These are phyloP conservation scores for Caranx ignobilis DNA, from an alignment of 2,113 vertebrate species.

Conservation along the genomic window DNA sequence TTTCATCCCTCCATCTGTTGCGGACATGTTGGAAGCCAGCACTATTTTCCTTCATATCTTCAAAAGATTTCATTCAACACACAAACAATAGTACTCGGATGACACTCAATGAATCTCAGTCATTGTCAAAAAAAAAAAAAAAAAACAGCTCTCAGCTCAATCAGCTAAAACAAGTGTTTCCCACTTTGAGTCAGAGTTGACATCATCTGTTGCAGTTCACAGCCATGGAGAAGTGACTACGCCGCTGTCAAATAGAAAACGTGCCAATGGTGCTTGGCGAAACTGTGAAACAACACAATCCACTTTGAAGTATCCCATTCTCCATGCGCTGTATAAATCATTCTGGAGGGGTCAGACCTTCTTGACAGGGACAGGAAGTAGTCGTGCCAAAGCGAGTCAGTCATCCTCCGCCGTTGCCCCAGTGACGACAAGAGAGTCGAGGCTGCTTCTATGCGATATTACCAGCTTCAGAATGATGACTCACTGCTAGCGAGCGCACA, in stretches of 20 bases:
- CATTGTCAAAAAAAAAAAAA: neutral
- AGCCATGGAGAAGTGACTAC: conserved; percentile 24
- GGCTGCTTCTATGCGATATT: conserved; percentile 57
- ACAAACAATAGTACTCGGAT: neutral
- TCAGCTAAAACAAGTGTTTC: conserved; percentile 10
- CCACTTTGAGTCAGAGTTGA: conserved; percentile 6
- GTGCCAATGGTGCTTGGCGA: conserved; percentile 8
- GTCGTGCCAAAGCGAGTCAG: conserved; percentile 52
- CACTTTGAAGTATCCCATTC: neutral
- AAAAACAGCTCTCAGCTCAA: conserved; percentile 1
- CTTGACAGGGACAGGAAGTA: conserved; percentile 24
- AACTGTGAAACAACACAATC: conserved; percentile 41
- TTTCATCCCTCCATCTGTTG: neutral
- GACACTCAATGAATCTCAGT: neutral
- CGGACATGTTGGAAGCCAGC: neutral
- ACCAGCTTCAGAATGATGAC: conserved; percentile 70
- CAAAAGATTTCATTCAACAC: conserved; percentile 14
- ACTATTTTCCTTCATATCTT: neutral
- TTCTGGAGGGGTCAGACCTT: conserved; percentile 21
- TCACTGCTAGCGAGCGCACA: conserved; percentile 49
- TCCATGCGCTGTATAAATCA: neutral
- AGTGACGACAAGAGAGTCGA: conserved; percentile 51
- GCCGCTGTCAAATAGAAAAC: conserved; percentile 4
- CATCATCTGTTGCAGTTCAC: conserved; percentile 39
- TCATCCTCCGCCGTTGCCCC: conserved; percentile 51